Evolutionary conservation across 1,140 invertebrate genomes (phyloP).

Genomic region (Brevipalpus yothersi): DNA sequence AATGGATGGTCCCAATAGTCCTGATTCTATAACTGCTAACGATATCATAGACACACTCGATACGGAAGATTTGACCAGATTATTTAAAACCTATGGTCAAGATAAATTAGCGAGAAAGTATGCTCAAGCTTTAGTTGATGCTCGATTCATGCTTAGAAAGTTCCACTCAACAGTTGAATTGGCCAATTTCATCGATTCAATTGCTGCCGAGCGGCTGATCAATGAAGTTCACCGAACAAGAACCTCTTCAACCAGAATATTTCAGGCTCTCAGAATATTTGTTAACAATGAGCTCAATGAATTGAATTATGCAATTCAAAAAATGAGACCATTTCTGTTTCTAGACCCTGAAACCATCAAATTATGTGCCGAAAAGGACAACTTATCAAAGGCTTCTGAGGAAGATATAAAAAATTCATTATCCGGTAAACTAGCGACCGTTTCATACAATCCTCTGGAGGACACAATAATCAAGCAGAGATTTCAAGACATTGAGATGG

Average conservation of each 20-base stretch:
- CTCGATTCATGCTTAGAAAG: constrained; percentile 49
- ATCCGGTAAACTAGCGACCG: constrained; percentile 42
- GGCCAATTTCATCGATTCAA: constrained; percentile 36
- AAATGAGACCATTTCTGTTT: constrained; percentile 43
- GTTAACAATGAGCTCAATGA: constrained; percentile 94
- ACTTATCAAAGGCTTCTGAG: not conserved
- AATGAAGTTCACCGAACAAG: constrained; percentile 47
- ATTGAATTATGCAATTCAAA: constrained; percentile 59
- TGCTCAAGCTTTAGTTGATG: constrained; percentile 59
- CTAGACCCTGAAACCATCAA: not conserved
- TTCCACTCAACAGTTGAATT: constrained; percentile 60
- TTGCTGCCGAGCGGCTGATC: constrained; percentile 21
- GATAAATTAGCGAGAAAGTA: constrained; percentile 66
- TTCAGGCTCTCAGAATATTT: constrained; percentile 81
- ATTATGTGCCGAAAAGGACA: not conserved
- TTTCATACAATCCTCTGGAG: constrained; percentile 80
- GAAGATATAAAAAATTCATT: not conserved
- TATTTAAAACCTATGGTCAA: constrained; percentile 69
- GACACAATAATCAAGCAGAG: constrained; percentile 84
- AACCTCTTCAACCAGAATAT: constrained; percentile 70
- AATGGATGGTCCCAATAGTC: constrained; percentile 46
- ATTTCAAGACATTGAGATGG: constrained; percentile 43
- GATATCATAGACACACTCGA: constrained; percentile 55
- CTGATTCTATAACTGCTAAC: constrained; percentile 45
- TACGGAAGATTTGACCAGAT: constrained; percentile 47